A percentile compares a stretch with the other conserved stretches of the same genome.
These are phyloP conservation scores for Cylloceria caligata DNA, from an alignment of 2,888 invertebrate species.

Conservation along the genomic window DNA sequence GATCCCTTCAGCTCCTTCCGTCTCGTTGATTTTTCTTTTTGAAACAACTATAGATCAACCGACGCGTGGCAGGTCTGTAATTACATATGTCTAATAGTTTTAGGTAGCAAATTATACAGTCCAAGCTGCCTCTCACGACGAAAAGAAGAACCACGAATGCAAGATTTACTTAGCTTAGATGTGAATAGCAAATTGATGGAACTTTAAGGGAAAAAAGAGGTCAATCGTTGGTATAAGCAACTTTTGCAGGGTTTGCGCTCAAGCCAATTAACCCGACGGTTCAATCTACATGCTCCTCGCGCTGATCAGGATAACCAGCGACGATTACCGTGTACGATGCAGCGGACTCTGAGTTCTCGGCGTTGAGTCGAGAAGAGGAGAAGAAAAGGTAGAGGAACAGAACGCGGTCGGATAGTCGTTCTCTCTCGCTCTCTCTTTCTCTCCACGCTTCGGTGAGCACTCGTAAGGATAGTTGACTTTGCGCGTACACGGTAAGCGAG, in stretches of 20 bases:
- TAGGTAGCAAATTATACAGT: constrained; percentile 11
- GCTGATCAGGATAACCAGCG: constrained; percentile 33
- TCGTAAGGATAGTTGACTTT: constrained; percentile 28
- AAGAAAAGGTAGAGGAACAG: constrained; percentile 18
- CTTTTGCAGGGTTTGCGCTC: constrained; percentile 6
- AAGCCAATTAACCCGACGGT: constrained; percentile 42
- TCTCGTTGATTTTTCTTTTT: constrained; percentile 14
- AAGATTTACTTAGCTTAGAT: neutral
- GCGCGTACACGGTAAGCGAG: constrained; percentile 22
- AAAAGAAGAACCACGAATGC: neutral
- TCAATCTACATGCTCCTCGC: constrained; percentile 36
- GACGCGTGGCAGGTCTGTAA: constrained; percentile 16
- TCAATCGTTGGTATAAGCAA: constrained; percentile 45
- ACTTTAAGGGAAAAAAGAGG: too few species aligned
- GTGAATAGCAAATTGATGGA: neutral
- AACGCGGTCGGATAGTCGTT: neutral
- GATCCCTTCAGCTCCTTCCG: neutral
- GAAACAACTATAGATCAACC: constrained; percentile 14
- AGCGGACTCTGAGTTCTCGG: constrained; percentile 33
- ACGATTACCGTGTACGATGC: constrained; percentile 31
- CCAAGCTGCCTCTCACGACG: neutral
- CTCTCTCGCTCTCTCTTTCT: constrained; percentile 16
- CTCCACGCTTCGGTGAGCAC: neutral
- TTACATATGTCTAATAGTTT: constrained; percentile 20
- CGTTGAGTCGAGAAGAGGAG: constrained; percentile 16